A percentile compares a stretch with the other conserved stretches of the same genome.
phyloP scores from a whole-genome alignment of 37 sponge, comb jelly and placozoan species.

The Theonella swinhoei region DNA sequence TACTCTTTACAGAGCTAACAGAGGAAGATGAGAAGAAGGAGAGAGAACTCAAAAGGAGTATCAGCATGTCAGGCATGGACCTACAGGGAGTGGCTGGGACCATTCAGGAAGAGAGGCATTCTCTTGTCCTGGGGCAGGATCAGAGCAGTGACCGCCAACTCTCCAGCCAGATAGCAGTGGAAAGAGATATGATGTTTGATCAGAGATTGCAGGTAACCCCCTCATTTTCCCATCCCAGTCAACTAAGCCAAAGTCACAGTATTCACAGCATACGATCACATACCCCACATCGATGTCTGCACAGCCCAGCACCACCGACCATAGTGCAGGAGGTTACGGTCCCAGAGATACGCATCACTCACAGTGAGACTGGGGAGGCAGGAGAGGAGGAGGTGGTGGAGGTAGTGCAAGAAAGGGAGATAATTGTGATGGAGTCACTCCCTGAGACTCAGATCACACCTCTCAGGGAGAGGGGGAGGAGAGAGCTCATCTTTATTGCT shows the following conservation, averaged over 20 bases:
- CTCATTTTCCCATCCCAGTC: neutral
- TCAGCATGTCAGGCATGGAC: neutral
- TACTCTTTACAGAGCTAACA: neutral
- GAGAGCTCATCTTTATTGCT: slow-evolving; percentile 13
- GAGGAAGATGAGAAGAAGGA: neutral
- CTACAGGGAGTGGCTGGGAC: neutral
- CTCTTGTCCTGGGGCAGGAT: neutral
- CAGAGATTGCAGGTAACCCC: neutral
- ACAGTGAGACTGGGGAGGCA: neutral
- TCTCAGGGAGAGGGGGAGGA: slow-evolving; percentile 7
- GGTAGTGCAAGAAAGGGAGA: neutral
- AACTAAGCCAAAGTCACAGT: neutral
- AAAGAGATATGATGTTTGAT: neutral
- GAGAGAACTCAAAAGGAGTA: neutral
- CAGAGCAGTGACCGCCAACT: slow-evolving; percentile 9
- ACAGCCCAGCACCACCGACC: neutral
- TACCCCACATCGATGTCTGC: neutral
- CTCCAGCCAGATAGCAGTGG: slow-evolving; percentile 33
- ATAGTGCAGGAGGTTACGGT: neutral
- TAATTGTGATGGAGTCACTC: neutral
- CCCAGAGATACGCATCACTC: neutral
- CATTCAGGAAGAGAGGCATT: neutral
- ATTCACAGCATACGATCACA: neutral
- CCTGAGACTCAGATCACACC: neutral
- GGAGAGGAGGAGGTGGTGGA: neutral